These are phyloP conservation scores for Montipora cactus DNA, from an alignment of 64 coral and sea anemone genomes.

Conservation along the genomic window DNA sequence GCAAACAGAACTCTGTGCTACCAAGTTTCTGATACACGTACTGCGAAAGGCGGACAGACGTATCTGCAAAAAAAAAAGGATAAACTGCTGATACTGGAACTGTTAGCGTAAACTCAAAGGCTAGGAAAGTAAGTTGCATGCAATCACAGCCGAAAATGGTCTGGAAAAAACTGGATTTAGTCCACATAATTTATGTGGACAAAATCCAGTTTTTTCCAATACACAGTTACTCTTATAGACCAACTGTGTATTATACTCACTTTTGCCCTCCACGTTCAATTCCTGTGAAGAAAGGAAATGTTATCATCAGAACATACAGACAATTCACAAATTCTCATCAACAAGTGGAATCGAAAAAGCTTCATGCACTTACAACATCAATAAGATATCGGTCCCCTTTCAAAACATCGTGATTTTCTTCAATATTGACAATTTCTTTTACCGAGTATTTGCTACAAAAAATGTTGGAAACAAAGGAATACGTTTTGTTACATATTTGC, in stretches of 20 bases:
- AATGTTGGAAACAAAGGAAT: neutral
- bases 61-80: conserved; percentile 33
- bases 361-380: conserved; percentile 77
- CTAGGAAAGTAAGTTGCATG: too few relatives aligned
- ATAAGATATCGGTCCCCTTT: conserved; percentile 94
- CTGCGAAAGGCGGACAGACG: conserved; percentile 76
- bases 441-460: conserved; percentile 74
- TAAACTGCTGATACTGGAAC: too few relatives aligned
- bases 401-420: conserved; percentile 98
- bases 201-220: too few relatives aligned
- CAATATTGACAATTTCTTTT: conserved; percentile 81
- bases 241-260: conserved; percentile 16
- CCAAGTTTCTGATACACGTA: conserved; percentile 89
- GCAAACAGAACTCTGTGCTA: conserved; percentile 74
- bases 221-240: neutral
- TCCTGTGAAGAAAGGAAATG: conserved; percentile 54
- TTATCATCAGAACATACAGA: neutral
- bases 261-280: conserved; percentile 59
- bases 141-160: too few relatives aligned
- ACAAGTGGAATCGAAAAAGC: neutral
- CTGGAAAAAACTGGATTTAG: too few relatives aligned
- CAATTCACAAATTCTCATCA: neutral
- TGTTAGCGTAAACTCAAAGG: too few relatives aligned
- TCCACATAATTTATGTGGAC: too few relatives aligned
- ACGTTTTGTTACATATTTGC: too few relatives aligned